Evolutionary conservation across 2,797 vertebrate species (phyloP).

Genomic region (Paedocypris micromegethes): DNA sequence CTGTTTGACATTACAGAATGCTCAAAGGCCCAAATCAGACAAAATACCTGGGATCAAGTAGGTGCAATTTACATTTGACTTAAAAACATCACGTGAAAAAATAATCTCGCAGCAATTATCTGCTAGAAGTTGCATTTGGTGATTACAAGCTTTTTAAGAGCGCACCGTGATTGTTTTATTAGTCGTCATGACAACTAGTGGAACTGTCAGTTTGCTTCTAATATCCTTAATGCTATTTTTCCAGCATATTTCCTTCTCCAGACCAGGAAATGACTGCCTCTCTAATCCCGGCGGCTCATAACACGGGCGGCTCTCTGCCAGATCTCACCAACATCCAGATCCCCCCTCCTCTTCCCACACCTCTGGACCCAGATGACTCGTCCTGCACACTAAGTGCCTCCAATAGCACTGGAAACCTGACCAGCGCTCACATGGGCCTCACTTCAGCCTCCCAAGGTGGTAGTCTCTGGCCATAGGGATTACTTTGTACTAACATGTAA

Average conservation of each 20-base stretch:
- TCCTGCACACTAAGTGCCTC: constrained; percentile 83
- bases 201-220: background rate
- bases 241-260: constrained; percentile 92
- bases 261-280: constrained; percentile 88
- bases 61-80: constrained; percentile 63
- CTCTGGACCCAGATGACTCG: constrained; percentile 87
- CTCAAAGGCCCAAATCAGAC: constrained; percentile 79
- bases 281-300: constrained; percentile 83
- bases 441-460: constrained; percentile 70
- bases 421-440: constrained; percentile 88
- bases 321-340: constrained; percentile 98
- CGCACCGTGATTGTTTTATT: constrained; percentile 6
- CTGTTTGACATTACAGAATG: constrained; percentile 60
- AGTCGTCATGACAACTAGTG: background rate
- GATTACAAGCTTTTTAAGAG: background rate
- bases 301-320: constrained; percentile 92
- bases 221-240: constrained; percentile 17
- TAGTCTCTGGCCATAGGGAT: background rate
- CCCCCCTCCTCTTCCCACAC: constrained; percentile 91
- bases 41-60: constrained; percentile 94
- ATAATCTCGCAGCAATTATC: background rate
- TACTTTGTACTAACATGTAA: background rate
- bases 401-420: constrained; percentile 86
- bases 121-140: background rate
- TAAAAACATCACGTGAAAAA: background rate